Conservation (phyloP, 2,888 invertebrate species). For the Lochmaea capreae region DNA sequence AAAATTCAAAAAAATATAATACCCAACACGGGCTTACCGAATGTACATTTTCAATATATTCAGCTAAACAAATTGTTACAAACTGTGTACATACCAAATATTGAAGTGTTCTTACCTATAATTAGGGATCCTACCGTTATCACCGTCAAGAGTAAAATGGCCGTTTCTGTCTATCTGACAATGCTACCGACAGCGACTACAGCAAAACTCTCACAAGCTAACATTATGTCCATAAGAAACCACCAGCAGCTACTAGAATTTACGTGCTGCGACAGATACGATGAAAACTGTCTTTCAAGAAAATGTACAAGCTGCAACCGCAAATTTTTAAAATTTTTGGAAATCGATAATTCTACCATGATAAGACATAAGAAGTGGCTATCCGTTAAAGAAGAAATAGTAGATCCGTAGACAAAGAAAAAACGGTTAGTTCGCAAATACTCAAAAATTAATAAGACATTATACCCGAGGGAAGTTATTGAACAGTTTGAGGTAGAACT, state of each 20-base stretch:
- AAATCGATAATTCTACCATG: conserved; percentile 11
- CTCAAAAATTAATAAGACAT: conserved; percentile 14
- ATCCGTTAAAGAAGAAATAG: conserved; percentile 7
- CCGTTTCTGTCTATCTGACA: too few species aligned
- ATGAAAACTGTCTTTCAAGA: conserved; percentile 22
- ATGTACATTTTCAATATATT: too few species aligned
- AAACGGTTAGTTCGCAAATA: conserved; percentile 11
- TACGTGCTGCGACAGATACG: conserved; percentile 20
- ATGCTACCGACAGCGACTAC: too few species aligned
- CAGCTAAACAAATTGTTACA: too few species aligned
- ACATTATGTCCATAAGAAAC: conserved; percentile 16
- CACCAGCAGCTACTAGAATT: conserved; percentile 9
- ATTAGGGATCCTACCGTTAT: too few species aligned
- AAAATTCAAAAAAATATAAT: too few species aligned
- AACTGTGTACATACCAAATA: too few species aligned
- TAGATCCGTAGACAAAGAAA: conserved; percentile 14
- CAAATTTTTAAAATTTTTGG: conserved; percentile 12
- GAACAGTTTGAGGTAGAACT: conserved; percentile 6
- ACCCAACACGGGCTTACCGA: too few species aligned
- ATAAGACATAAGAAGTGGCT: conserved; percentile 10
- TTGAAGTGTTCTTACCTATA: too few species aligned
- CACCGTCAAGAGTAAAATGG: too few species aligned
- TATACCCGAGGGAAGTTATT: not conserved
- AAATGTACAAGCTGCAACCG: conserved; percentile 12
- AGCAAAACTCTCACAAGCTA: too few species aligned